These are phyloP conservation scores for Astreopora myriophthalma DNA, from an alignment of 64 coral and sea anemone genomes.

Conservation along the genomic window DNA sequence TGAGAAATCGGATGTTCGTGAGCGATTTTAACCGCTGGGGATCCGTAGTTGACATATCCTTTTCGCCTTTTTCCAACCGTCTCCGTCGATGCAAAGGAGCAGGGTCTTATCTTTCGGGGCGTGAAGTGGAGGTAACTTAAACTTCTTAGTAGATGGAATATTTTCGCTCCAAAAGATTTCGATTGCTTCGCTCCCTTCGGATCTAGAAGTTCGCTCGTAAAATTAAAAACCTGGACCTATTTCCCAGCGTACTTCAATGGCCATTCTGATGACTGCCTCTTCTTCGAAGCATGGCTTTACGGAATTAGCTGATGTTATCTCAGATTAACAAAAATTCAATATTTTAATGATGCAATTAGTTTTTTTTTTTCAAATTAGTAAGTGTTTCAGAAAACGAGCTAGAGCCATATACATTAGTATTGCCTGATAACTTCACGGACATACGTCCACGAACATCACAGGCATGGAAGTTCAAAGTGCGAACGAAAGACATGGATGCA, in stretches of 20 bases:
- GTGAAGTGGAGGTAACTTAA: background rate
- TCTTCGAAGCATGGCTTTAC: background rate
- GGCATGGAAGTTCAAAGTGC: background rate
- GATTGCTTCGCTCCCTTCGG: background rate
- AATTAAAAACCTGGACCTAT: background rate
- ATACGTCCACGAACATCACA: too few species aligned
- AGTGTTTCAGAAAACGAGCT: constrained; percentile 6
- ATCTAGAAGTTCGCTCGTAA: background rate
- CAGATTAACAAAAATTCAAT: background rate
- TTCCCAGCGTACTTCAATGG: too few species aligned
- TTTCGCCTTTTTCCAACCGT: background rate
- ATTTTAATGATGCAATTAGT: constrained; percentile 8
- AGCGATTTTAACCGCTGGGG: background rate
- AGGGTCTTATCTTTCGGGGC: constrained; percentile 15
- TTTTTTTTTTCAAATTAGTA: background rate
- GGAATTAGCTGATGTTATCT: background rate
- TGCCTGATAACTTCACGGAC: background rate
- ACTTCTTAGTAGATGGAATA: background rate
- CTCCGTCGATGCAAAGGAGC: background rate
- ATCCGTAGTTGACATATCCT: constrained; percentile 28
- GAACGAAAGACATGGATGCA: background rate
- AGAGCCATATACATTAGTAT: background rate
- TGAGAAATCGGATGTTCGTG: constrained; percentile 18
- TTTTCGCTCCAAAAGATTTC: background rate
- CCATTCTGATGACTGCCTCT: background rate